Evolutionary conservation across 1,140 invertebrate genomes (phyloP).

Genomic region (Drosophila nigrodunni): DNA sequence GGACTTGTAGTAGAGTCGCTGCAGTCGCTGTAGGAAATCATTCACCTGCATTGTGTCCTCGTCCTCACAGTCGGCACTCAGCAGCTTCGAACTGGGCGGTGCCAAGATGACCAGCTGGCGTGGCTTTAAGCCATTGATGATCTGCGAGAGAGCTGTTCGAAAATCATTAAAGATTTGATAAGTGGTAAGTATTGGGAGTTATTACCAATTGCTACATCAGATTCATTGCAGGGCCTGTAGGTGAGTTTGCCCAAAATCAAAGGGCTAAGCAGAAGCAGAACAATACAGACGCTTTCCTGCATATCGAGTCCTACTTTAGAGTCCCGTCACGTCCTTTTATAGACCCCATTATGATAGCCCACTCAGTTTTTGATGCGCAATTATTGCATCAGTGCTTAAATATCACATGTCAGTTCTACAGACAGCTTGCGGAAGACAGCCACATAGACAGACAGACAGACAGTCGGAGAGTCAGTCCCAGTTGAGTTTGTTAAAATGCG

Average conservation of each 20-base stretch:
- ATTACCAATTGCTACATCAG: constrained; percentile 60
- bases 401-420: constrained; percentile 55
- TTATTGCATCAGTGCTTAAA: constrained; percentile 60
- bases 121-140: constrained; percentile 69
- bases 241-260: constrained; percentile 20
- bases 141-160: constrained; percentile 71
- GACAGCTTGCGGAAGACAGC: constrained; percentile 16
- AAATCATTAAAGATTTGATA: background rate
- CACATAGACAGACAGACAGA: background rate
- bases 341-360: constrained; percentile 32
- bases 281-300: constrained; percentile 11
- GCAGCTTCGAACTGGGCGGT: constrained; percentile 16
- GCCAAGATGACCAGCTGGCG: constrained; percentile 62
- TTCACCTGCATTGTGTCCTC: constrained; percentile 57
- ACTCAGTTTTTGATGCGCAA: constrained; percentile 50
- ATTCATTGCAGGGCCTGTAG: constrained; percentile 49
- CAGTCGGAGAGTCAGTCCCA: background rate
- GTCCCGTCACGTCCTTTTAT: constrained; percentile 51
- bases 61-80: constrained; percentile 33
- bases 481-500: constrained; percentile 8
- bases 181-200: background rate
- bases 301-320: constrained; percentile 28
- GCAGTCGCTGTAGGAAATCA: constrained; percentile 67
- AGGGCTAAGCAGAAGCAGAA: constrained; percentile 12
- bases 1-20: constrained; percentile 68